These are phyloP conservation scores for Sardina pilchardus DNA, from an alignment of 2,113 vertebrate genomes.

Conservation along the genomic window DNA sequence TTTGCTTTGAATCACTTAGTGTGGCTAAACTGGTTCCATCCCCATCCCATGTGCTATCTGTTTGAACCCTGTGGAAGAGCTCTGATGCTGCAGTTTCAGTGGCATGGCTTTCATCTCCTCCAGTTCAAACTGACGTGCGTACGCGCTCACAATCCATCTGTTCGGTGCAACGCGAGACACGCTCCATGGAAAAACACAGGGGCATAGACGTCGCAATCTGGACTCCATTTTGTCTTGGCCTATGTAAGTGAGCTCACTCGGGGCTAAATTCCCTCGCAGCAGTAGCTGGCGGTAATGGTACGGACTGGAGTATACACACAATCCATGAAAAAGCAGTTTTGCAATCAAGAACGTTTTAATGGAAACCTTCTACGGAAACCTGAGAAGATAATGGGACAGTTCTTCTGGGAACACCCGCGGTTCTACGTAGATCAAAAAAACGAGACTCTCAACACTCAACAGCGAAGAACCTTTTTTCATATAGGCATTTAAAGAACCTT, in stretches of 20 bases:
- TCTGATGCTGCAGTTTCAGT: background rate
- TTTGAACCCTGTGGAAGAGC: background rate
- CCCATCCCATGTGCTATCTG: background rate
- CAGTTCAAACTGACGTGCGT: background rate
- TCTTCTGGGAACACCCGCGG: background rate
- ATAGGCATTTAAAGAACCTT: background rate
- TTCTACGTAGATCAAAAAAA: background rate
- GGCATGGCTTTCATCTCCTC: background rate
- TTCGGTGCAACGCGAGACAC: background rate
- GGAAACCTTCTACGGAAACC: background rate
- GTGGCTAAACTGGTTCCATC: background rate
- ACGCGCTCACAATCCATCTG: background rate
- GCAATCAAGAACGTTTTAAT: background rate
- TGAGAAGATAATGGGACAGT: background rate
- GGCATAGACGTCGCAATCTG: background rate
- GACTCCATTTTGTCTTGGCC: conserved; percentile 1
- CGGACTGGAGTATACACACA: background rate
- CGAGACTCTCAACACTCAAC: background rate
- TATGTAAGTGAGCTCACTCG: background rate
- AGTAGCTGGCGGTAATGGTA: background rate
- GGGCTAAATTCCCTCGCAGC: background rate
- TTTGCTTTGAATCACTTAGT: background rate
- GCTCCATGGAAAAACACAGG: background rate
- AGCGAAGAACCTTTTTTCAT: background rate
- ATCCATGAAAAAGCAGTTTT: background rate